Percentiles rank a stretch among this genome's conserved stretches.
Evolutionary conservation across 2,113 vertebrate species (phyloP).

Genomic region (Catharus fuscescens): DNA sequence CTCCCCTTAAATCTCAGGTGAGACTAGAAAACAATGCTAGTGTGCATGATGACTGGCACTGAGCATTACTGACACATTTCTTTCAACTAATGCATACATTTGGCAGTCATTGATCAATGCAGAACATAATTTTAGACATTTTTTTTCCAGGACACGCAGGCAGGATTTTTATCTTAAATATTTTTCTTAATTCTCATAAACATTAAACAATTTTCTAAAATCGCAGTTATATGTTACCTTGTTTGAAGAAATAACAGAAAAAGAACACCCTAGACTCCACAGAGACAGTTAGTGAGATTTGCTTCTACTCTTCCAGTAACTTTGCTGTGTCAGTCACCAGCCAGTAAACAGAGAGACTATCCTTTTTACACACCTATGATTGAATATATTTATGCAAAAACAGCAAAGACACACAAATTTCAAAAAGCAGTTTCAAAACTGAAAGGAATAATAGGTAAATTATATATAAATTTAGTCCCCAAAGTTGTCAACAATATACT

Average conservation of each 20-base stretch:
- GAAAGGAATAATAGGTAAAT: not conserved
- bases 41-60: not conserved
- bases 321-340: not conserved
- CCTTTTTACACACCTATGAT: not conserved
- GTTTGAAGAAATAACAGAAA: not conserved
- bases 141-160: not conserved
- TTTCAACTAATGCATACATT: not conserved
- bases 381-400: not conserved
- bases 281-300: not conserved
- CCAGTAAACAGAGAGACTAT: not conserved
- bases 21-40: not conserved
- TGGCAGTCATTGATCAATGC: not conserved
- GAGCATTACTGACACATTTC: not conserved
- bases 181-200: not conserved
- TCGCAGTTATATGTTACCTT: not conserved
- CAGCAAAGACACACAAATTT: not conserved
- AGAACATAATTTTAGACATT: not conserved
- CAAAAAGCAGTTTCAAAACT: not conserved
- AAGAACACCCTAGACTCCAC: not conserved
- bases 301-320: not conserved
- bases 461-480: not conserved
- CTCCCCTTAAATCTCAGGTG: not conserved
- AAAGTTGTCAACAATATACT: not conserved
- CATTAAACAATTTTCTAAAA: not conserved
- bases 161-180: not conserved